Base-by-base conservation (phyloP, 1,140 invertebrate genomes). In the Nylanderia fulva region DNA sequence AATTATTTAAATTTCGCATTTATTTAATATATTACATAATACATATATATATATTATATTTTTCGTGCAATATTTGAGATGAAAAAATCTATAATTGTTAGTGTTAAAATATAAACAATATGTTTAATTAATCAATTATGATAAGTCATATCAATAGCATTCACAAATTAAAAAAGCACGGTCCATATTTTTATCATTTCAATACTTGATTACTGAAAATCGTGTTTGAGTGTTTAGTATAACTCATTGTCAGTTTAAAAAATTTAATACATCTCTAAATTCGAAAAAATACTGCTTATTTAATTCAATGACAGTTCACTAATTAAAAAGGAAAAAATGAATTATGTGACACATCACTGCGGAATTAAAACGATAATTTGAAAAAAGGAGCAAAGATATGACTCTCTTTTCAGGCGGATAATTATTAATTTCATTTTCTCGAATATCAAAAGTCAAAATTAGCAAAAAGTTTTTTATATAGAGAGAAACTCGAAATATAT, bases 341-440 rank as follows among this genome's bases (percentile, higher is more conserved):
- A 39, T 64, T 39, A 13, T 18, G 11, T 27, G 18, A 29, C 56
- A 63, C 36, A 45, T 60, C 72, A 76, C 56, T 75, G 15, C 13
- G 3, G 29, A 42, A 42, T n/a, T 18, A 29, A 18, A n/a, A 21
- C 11, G 9, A 33, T 29, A 63, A 48, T 48, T 15, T n/a, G n/a
- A 15, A 6, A 11, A 71, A 18, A 33, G 33, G 24, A 9, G 2
- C 39, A 56, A 1, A 58, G 11, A 68, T 15, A 29, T 2, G 15
- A 69, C 11, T 8, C 0, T 33, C 1, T 1, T 9, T 1, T 68
- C 52, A 18, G 21, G 66, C 36, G 66, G 36, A 56, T 11, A n/a
- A 5, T 13, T 6, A 13, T 29, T 86, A n/a, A n/a, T n/a, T 88
- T 92, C 88, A 86, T 89, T 88, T 89, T 91, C 88, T 87, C 79